Conservation (phyloP, 2,113 vertebrate species). For the Empidonax alnorum region DNA sequence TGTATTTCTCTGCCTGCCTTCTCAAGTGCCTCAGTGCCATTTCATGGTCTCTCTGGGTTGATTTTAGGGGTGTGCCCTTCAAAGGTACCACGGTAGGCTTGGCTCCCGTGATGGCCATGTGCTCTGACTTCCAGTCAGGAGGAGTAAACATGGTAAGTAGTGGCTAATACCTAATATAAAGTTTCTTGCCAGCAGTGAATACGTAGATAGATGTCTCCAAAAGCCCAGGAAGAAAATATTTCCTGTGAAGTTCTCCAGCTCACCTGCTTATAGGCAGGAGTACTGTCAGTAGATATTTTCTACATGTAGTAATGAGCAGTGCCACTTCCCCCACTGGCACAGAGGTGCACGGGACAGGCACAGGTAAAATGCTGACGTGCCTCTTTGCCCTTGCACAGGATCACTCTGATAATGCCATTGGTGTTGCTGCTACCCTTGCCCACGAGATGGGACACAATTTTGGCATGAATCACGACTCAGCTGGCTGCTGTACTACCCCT, state of each 20-base stretch:
- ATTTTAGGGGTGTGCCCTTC: conserved; percentile 86
- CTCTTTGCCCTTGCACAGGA: conserved; percentile 77
- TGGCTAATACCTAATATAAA: background rate
- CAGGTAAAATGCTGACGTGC: background rate
- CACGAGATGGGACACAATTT: conserved; percentile 99
- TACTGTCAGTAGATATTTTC: background rate
- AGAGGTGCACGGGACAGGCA: background rate
- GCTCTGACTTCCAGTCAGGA: conserved; percentile 94
- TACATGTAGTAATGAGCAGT: background rate
- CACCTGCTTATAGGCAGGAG: background rate
- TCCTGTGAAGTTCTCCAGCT: background rate
- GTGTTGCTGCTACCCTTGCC: conserved; percentile 93
- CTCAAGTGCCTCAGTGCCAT: background rate
- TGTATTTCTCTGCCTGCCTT: background rate
- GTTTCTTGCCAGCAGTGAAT: background rate
- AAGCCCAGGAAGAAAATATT: background rate
- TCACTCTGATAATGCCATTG: conserved; percentile 89
- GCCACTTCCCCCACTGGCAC: background rate
- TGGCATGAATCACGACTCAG: conserved; percentile 92
- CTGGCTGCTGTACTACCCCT: conserved; percentile 84
- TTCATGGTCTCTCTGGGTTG: conserved; percentile 8
- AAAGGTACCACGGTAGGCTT: conserved; percentile 94
- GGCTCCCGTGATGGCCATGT: conserved; percentile 95
- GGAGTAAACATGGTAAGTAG: conserved; percentile 94
- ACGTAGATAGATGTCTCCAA: background rate